These are phyloP conservation scores for Netelia fuscicornis DNA, from an alignment of 2,888 invertebrate genomes.

Conservation along the genomic window DNA sequence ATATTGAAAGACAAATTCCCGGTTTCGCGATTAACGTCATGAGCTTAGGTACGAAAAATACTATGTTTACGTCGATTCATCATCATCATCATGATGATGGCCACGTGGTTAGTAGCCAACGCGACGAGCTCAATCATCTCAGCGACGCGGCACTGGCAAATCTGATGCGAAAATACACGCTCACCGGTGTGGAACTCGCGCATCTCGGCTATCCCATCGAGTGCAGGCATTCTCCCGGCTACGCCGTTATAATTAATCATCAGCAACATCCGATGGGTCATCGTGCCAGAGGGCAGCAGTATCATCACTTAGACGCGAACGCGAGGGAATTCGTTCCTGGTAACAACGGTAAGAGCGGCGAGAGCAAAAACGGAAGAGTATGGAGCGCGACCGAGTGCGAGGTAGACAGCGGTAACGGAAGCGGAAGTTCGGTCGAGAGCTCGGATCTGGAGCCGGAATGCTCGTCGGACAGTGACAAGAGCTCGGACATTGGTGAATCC, in stretches of 20 bases:
- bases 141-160: slow-evolving; percentile 86
- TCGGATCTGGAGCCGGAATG: slow-evolving; percentile 79
- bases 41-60: not conserved
- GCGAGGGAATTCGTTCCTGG: slow-evolving; percentile 89
- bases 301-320: slow-evolving; percentile 87
- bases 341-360: slow-evolving; percentile 37
- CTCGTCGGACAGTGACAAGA: slow-evolving; percentile 79
- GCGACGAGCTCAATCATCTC: slow-evolving; percentile 80
- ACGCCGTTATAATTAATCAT: slow-evolving; percentile 88
- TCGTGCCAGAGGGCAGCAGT: slow-evolving; percentile 72
- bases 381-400: slow-evolving; percentile 75
- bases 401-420: slow-evolving; percentile 79
- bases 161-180: slow-evolving; percentile 87
- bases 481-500: slow-evolving; percentile 73
- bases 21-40: not conserved
- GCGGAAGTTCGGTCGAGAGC: slow-evolving; percentile 78
- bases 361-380: slow-evolving; percentile 40
- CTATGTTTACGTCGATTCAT: too few species aligned
- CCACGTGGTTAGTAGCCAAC: slow-evolving; percentile 75
- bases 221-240: slow-evolving; percentile 87
- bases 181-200: slow-evolving; percentile 88
- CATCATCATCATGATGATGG: slow-evolving; percentile 52
- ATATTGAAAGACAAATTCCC: not conserved
- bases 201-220: slow-evolving; percentile 91
- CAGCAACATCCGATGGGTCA: slow-evolving; percentile 58